phyloP scores from a whole-genome alignment of 2,113 vertebrate genomes.

The Thinocorus orbignyianus region DNA sequence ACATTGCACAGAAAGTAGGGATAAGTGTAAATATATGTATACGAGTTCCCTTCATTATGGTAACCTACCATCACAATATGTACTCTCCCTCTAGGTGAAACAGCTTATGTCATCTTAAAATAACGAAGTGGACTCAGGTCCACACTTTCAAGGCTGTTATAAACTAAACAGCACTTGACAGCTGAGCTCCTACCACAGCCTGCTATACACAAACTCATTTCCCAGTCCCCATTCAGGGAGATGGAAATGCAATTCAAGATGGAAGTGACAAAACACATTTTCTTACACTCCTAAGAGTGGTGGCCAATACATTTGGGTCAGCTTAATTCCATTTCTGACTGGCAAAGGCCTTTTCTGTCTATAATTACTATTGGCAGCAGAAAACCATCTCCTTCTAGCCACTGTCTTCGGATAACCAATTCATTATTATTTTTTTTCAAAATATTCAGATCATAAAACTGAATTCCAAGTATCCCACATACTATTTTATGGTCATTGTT shows the following conservation, averaged over 20 bases:
- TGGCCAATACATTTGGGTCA: not conserved
- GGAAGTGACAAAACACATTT: not conserved
- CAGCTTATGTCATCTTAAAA: not conserved
- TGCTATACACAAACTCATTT: not conserved
- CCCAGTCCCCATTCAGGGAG: not conserved
- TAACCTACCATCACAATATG: not conserved
- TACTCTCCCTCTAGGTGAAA: not conserved
- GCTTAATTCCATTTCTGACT: not conserved
- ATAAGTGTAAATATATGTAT: not conserved
- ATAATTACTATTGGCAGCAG: not conserved
- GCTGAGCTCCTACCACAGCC: not conserved
- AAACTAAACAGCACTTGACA: not conserved
- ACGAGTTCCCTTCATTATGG: not conserved
- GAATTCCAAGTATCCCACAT: not conserved
- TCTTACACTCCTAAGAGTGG: not conserved
- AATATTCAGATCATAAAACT: not conserved
- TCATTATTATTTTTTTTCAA: not conserved
- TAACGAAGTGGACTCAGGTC: not conserved
- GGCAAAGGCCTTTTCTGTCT: not conserved
- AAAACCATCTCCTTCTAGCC: not conserved
- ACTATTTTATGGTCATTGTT: not conserved
- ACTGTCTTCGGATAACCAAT: not conserved
- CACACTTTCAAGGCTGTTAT: not conserved
- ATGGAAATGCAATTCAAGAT: not conserved
- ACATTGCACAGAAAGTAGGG: not conserved